Conservation (phyloP, 2,888 invertebrate species). For the Drosophila stalkeri region DNA sequence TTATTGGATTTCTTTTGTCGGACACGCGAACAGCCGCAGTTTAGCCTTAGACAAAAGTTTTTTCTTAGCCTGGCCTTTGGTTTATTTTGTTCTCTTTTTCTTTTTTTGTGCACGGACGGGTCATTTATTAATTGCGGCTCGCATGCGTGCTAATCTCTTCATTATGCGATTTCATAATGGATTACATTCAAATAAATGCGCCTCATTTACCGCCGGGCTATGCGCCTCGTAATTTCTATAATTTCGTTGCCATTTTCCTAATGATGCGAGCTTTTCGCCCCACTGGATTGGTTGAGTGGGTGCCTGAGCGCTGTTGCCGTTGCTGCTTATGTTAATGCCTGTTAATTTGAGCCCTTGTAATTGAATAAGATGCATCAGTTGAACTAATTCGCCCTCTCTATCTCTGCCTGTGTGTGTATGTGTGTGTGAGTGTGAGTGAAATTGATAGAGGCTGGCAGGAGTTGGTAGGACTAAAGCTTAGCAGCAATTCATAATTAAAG, state of each 20-base stretch:
- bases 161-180: conserved; percentile 81
- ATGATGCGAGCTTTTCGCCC: conserved; percentile 60
- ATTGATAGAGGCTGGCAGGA: conserved; percentile 42
- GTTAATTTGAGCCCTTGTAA: conserved; percentile 74
- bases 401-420: neutral
- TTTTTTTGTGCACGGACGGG: conserved; percentile 39
- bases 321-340: conserved; percentile 63
- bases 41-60: conserved; percentile 1
- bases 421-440: conserved; percentile 12
- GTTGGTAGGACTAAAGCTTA: neutral
- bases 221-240: conserved; percentile 72
- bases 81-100: neutral
- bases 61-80: conserved; percentile 8
- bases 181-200: conserved; percentile 80
- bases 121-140: conserved; percentile 78
- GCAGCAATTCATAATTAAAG: conserved; percentile 39
- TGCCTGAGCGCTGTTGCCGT: no score
- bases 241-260: conserved; percentile 77
- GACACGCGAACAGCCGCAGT: conserved; percentile 62
- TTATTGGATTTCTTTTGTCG: conserved; percentile 68
- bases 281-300: no score
- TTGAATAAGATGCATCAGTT: conserved; percentile 75
- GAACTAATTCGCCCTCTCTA: conserved; percentile 4
- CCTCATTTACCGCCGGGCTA: conserved; percentile 63
- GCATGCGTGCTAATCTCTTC: conserved; percentile 78